Conservation (phyloP, 2,888 invertebrate species). For the Latheticus oryzae region DNA sequence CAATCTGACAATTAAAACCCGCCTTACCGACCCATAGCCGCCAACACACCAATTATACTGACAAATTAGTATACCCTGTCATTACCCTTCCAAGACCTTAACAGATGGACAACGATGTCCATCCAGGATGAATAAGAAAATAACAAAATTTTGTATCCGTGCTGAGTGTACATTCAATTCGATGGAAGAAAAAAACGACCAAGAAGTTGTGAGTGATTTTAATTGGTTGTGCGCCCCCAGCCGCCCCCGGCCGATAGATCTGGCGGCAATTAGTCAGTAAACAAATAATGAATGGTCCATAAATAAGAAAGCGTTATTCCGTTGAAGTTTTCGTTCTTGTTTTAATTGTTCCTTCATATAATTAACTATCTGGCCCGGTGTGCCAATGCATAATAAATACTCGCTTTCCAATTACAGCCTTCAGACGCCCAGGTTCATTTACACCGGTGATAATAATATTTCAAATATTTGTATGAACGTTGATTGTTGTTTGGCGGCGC, state of each 20-base stretch:
- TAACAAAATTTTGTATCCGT: no score
- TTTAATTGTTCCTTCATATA: slow-evolving; percentile 43
- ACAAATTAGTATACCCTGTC: slow-evolving; percentile 64
- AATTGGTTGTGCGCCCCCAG: slow-evolving; percentile 2
- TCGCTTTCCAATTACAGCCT: slow-evolving; percentile 63
- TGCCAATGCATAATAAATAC: slow-evolving; percentile 63
- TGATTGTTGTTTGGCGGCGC: slow-evolving; percentile 56
- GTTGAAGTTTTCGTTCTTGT: slow-evolving; percentile 42
- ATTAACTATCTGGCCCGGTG: slow-evolving; percentile 53
- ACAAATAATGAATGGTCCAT: slow-evolving; percentile 64
- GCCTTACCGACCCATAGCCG: slow-evolving; percentile 58
- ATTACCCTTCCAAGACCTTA: slow-evolving; percentile 52
- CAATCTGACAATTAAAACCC: slow-evolving; percentile 63
- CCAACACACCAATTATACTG: slow-evolving; percentile 63
- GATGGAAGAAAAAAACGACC: slow-evolving; percentile 2
- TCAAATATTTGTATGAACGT: slow-evolving; percentile 63
- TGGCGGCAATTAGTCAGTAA: slow-evolving; percentile 62
- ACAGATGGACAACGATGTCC: slow-evolving; percentile 40
- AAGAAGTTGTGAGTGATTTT: neutral
- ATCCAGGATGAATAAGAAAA: neutral
- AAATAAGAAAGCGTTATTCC: slow-evolving; percentile 59
- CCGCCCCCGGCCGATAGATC: neutral
- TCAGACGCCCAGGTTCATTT: slow-evolving; percentile 61
- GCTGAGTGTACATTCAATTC: no score
- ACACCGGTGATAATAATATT: slow-evolving; percentile 64